These are phyloP conservation scores for Prunella fulvescens DNA, from an alignment of 2,113 vertebrate genomes.

Conservation along the genomic window DNA sequence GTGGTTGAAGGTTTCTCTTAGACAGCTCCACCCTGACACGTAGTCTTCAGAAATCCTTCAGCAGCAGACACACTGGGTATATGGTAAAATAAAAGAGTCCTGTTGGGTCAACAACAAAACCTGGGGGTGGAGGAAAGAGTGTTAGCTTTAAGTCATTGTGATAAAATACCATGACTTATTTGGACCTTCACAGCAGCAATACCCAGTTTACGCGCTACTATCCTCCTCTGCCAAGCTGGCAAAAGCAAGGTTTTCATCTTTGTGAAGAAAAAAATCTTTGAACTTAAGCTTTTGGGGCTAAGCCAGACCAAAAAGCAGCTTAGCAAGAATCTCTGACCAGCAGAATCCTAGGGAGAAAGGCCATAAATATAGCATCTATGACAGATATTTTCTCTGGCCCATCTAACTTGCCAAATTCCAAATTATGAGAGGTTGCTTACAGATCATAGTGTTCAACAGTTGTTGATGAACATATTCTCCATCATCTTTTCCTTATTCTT, in stretches of 20 bases:
- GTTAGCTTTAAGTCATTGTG: neutral
- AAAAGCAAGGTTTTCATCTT: neutral
- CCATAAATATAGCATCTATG: neutral
- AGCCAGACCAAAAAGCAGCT: neutral
- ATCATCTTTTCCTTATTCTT: neutral
- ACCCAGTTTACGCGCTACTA: accelerated
- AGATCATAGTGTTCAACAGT: neutral
- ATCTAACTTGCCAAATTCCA: neutral
- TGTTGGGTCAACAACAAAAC: neutral
- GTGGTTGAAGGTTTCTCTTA: neutral
- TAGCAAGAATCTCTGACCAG: neutral
- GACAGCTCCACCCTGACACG: neutral
- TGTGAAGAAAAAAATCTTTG: neutral
- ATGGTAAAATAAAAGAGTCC: neutral
- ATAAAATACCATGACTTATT: neutral
- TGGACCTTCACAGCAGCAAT: neutral
- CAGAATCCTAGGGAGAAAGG: neutral
- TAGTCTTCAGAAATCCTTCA: neutral
- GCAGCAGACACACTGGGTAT: neutral
- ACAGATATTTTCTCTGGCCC: neutral
- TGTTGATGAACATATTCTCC: neutral
- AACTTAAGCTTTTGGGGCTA: neutral
- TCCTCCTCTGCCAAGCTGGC: neutral
- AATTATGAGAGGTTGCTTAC: neutral
- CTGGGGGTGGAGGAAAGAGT: neutral